Conservation (phyloP, 2,888 invertebrate genomes). For the Zaprionus obscuricornis region DNA sequence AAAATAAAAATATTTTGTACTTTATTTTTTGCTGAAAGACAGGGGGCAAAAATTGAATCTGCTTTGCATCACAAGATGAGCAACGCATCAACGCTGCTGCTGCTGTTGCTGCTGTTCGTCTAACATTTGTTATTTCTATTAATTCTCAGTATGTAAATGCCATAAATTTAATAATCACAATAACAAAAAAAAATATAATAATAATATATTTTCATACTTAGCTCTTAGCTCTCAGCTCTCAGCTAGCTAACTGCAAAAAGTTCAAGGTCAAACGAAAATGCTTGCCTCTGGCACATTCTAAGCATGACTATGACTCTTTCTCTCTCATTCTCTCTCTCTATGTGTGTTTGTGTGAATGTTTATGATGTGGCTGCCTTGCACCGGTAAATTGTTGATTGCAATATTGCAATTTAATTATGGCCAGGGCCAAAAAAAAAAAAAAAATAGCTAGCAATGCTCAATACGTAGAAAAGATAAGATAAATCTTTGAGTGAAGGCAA, state of each 20-base stretch:
- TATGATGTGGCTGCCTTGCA: slow-evolving; percentile 14
- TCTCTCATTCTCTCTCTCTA: neutral
- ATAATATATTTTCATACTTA: slow-evolving; percentile 28
- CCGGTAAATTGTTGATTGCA: slow-evolving; percentile 34
- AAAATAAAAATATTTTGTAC: slow-evolving; percentile 6
- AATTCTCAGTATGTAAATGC: slow-evolving; percentile 45
- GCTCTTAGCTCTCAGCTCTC: no score
- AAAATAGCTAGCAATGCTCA: no score
- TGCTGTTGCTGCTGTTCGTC: neutral
- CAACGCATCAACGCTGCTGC: slow-evolving; percentile 24
- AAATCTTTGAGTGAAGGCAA: no score
- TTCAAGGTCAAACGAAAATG: slow-evolving; percentile 61
- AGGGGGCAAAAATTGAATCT: no score
- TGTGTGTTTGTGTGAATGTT: slow-evolving; percentile 6
- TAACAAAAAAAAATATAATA: no score
- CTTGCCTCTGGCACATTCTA: no score
- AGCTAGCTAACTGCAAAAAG: no score
- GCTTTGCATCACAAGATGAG: slow-evolving; percentile 25
- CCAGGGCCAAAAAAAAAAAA: slow-evolving; percentile 1
- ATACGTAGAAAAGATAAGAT: no score
- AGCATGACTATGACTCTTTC: no score
- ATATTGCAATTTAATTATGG: slow-evolving; percentile 26
- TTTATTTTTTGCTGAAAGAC: neutral
- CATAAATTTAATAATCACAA: slow-evolving; percentile 69
- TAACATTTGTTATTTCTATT: slow-evolving; percentile 9